phyloP scores from a whole-genome alignment of 30 jellyfish, hydroid and myxozoan genomes.

The Aurelia coerulea region DNA sequence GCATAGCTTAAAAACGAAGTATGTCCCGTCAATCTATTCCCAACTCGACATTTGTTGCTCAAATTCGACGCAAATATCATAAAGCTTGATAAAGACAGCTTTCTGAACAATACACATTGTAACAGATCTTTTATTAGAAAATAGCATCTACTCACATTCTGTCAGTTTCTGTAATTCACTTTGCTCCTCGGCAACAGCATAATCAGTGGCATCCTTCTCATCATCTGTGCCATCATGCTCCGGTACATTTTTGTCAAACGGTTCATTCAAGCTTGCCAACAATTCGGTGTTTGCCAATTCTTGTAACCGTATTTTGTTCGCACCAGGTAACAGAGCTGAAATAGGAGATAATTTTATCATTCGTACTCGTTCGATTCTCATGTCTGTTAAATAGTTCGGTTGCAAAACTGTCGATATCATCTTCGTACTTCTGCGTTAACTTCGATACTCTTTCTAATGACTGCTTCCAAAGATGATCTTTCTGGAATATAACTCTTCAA shows the following conservation, averaged over 20 bases:
- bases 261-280: slow-evolving; percentile 91
- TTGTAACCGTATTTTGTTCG: slow-evolving; percentile 84
- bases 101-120: too few species aligned
- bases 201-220: slow-evolving; percentile 55
- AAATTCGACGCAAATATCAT: too few species aligned
- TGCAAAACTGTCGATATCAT: neutral
- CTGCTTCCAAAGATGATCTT: neutral
- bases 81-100: too few species aligned
- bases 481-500: too few species aligned
- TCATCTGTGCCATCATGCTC: slow-evolving; percentile 63
- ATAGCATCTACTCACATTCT: slow-evolving; percentile 33
- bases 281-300: slow-evolving; percentile 96
- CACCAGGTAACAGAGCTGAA: slow-evolving; percentile 87
- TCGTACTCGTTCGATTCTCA: slow-evolving; percentile 20
- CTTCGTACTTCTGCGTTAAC: too few species aligned
- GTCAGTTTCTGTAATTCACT: slow-evolving; percentile 63
- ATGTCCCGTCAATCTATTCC: too few species aligned
- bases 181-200: slow-evolving; percentile 58
- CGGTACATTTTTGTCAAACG: slow-evolving; percentile 61
- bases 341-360: slow-evolving; percentile 25
- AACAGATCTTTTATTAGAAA: too few species aligned
- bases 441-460: too few species aligned
- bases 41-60: too few species aligned
- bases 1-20: too few species aligned
- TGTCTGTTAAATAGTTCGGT: neutral